Evolutionary conservation across 2,888 invertebrate genomes (phyloP), one percentile per base, ranked within the genome.

Genomic region (Myathropa florea): DNA sequence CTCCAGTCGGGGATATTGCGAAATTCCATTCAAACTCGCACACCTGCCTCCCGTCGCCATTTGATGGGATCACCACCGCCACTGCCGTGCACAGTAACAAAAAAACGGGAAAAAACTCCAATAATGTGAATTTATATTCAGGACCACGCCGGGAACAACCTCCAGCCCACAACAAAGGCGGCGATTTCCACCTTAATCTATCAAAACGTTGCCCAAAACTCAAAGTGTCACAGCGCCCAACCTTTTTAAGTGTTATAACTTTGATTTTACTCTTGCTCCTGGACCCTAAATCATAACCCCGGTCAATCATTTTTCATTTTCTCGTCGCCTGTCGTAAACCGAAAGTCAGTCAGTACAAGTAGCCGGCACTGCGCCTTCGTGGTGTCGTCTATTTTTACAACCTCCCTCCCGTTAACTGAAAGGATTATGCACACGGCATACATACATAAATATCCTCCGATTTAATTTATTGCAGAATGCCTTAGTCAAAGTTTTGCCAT

Each of bases 381-480:
- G 39, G 28, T 60, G 24, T 63, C 61, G 78, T 80, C 39, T 71
- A 77, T 73, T 67, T 55, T 63, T 57, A 36, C 59, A 61, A 46
- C 55, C 26, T 23, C 46, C 3, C 7, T 7, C 46, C 2, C n/a
- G 12, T 2, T 67, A 53, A 70, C 70, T 10, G 75, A 78, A 78
- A 78, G 82, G 73, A 85, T 82, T 85, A 82, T 68, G 82, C 82
- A 82, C 77, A 77, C 68, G 59, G 76, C 71, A 72, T 77, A 76
- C 82, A 82, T 82, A 81, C 72, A 82, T 85, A 82, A 46, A 46
- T 46, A 46, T 46, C 46, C 82, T 63, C 72, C 30, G 75, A 72
- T 72, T 73, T 85, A 72, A 85, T 85, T 78, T 82, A 85, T 82
- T 78, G 63, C 73, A 65, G 55, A 64, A 78, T 60, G 64, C 73